A percentile compares a stretch with the other conserved stretches of the same genome.
Conservation (phyloP, 2,797 vertebrate species). For the Tinamus major region DNA sequence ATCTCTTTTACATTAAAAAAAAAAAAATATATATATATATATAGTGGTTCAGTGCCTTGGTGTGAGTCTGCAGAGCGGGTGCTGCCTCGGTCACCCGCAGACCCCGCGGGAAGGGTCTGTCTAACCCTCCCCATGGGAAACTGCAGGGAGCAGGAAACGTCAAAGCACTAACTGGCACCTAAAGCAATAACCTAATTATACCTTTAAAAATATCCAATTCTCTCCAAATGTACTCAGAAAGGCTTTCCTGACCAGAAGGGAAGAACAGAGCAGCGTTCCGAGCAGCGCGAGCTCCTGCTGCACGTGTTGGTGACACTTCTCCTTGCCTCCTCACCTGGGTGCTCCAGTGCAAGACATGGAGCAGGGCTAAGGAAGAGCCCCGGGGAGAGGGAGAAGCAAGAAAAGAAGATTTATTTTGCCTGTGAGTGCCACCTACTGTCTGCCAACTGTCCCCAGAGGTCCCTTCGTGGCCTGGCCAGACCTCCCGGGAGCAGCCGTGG, state of each 20-base stretch:
- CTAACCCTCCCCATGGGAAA: neutral
- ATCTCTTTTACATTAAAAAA: neutral
- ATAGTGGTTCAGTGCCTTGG: neutral
- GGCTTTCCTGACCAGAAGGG: neutral
- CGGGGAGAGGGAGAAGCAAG: neutral
- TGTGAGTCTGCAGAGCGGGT: neutral
- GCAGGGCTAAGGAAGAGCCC: accelerated
- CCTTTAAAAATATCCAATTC: accelerated
- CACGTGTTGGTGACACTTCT: neutral
- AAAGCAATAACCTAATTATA: accelerated
- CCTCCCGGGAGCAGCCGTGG: neutral
- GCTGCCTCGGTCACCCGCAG: accelerated
- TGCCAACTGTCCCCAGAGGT: neutral
- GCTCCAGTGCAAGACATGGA: accelerated
- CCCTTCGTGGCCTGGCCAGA: neutral
- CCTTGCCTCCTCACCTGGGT: neutral
- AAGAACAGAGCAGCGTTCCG: accelerated
- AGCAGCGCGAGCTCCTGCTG: neutral
- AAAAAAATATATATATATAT: too few relatives aligned
- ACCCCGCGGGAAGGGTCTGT: accelerated
- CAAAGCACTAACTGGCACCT: neutral
- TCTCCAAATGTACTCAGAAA: neutral
- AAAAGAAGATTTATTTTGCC: neutral
- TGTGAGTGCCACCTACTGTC: slow-evolving; percentile 66
- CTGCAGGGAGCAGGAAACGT: accelerated